Evolutionary conservation across 2,113 vertebrate genomes (phyloP).

Genomic region (Phrynosoma blainvillii): DNA sequence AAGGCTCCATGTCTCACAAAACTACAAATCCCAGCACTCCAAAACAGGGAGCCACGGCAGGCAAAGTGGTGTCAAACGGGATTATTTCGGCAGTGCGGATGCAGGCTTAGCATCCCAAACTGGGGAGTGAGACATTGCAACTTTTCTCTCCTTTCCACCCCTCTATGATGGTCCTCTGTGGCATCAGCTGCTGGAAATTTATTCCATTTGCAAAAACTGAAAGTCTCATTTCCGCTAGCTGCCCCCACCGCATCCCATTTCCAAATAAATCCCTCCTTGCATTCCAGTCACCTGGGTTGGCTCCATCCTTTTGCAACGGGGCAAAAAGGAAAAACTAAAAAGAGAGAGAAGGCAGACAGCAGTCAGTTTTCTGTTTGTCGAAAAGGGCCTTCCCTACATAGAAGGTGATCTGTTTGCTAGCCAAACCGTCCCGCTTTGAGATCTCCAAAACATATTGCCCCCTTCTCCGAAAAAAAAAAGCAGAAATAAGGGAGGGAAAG

Average conservation of each 20-base stretch:
- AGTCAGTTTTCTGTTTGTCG: background rate
- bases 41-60: too few species aligned
- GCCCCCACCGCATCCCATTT: background rate
- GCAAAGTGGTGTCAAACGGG: too few species aligned
- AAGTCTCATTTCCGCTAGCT: background rate
- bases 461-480: background rate
- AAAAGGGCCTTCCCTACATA: background rate
- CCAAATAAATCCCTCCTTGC: background rate
- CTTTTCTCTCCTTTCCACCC: background rate
- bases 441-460: background rate
- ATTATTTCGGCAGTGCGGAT: too few species aligned
- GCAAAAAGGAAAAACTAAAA: background rate
- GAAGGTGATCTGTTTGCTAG: slow-evolving; percentile 3
- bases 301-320: background rate
- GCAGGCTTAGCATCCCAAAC: too few species aligned
- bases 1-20: too few species aligned
- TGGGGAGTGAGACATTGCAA: too few species aligned
- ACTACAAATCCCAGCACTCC: too few species aligned
- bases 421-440: background rate
- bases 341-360: background rate
- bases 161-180: background rate
- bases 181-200: background rate
- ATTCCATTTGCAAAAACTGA: background rate
- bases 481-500: background rate
- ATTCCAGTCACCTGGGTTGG: slow-evolving; percentile 2